These are phyloP conservation scores for Cairina moschata DNA, from an alignment of 2,113 vertebrate species.

Conservation along the genomic window DNA sequence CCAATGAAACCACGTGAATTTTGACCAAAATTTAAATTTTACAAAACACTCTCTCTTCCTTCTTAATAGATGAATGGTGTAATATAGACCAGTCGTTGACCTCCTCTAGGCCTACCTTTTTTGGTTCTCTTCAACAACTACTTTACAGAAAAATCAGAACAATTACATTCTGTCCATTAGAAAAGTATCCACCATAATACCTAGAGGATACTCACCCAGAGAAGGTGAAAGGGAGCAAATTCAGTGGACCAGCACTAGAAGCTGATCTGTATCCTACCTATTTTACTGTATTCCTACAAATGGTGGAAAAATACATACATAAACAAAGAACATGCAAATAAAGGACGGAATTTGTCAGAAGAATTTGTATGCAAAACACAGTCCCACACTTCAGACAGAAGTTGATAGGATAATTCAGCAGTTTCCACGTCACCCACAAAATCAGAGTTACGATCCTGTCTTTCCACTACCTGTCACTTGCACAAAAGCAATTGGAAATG, in stretches of 20 bases:
- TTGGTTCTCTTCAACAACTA: neutral
- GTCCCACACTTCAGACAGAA: neutral
- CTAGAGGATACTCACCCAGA: neutral
- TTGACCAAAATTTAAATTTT: neutral
- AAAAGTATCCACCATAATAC: neutral
- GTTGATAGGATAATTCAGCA: neutral
- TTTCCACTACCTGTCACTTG: neutral
- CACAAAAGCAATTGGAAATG: neutral
- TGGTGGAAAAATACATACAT: rapidly evolving
- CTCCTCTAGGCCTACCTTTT: rapidly evolving
- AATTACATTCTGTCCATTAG: neutral
- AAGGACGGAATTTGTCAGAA: neutral
- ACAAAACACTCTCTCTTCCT: neutral
- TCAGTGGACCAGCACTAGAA: neutral
- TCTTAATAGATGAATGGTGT: neutral
- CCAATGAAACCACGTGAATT: neutral
- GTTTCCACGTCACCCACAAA: neutral
- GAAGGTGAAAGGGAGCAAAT: neutral
- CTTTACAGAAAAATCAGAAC: neutral
- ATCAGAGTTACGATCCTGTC: neutral
- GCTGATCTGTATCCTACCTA: neutral
- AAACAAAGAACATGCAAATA: neutral
- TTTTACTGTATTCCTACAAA: neutral
- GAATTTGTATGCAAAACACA: neutral
- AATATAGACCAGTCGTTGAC: neutral